A percentile compares a stretch with the other conserved stretches of the same genome.
Conservation (phyloP, 2,113 vertebrate genomes). For the Heterotilapia buettikoferi region DNA sequence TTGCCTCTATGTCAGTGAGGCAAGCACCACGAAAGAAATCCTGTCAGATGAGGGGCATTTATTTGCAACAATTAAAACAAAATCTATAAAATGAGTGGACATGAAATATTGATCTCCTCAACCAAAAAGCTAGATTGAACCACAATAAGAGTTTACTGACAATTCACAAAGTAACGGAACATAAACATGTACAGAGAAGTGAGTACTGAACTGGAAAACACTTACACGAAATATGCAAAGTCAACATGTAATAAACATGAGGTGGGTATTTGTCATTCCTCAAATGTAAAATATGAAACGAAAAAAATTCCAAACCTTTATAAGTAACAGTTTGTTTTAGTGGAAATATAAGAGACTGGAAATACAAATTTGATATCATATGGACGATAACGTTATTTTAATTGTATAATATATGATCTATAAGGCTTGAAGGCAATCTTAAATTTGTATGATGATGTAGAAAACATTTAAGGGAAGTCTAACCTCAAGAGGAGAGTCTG, state of each 20-base stretch:
- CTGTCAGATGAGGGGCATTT: neutral
- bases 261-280: neutral
- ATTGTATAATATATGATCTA: neutral
- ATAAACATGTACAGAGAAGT: neutral
- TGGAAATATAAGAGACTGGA: neutral
- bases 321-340: neutral
- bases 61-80: neutral
- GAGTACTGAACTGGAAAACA: neutral
- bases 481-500: neutral
- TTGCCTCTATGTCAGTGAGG: no score
- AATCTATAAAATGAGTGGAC: neutral
- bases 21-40: neutral
- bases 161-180: neutral
- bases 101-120: neutral
- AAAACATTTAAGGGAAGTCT: neutral
- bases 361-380: neutral
- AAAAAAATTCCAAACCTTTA: neutral
- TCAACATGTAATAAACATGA: neutral
- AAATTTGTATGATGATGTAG: neutral
- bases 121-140: neutral
- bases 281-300: neutral
- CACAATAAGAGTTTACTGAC: neutral
- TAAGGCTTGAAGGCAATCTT: neutral
- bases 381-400: neutral
- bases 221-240: rapidly evolving